Percentiles rank a stretch among this genome's conserved stretches.
Evolutionary conservation across 1,140 invertebrate genomes (phyloP).

Genomic region (Megalopta genalis): DNA sequence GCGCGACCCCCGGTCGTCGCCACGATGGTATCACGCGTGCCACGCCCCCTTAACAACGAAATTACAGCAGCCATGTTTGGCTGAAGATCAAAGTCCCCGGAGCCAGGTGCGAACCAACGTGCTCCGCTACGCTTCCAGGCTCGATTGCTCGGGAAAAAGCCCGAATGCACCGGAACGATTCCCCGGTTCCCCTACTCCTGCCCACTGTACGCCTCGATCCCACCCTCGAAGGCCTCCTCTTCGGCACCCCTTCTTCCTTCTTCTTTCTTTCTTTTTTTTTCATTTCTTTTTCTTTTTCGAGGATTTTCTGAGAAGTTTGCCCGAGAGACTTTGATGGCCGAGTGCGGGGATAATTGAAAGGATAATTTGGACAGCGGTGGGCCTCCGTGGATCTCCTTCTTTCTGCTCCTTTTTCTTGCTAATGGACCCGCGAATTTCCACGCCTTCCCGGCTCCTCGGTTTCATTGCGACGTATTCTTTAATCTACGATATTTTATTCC

Average conservation of each 20-base stretch:
- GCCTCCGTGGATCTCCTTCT: too few relatives aligned
- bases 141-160: slow-evolving; percentile 7
- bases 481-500: too few relatives aligned
- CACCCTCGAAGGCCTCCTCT: neutral
- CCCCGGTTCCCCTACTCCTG: neutral
- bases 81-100: slow-evolving; percentile 56
- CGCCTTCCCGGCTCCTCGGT: too few relatives aligned
- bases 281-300: neutral
- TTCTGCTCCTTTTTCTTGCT: too few relatives aligned
- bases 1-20: slow-evolving; percentile 52
- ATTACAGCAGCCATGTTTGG: slow-evolving; percentile 71
- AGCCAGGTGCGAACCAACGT: slow-evolving; percentile 64
- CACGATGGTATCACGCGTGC: slow-evolving; percentile 67
- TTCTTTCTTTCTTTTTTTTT: too few relatives aligned
- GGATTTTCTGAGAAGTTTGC: slow-evolving; percentile 1
- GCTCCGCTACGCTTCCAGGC: slow-evolving; percentile 1
- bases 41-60: slow-evolving; percentile 70
- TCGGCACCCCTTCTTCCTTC: neutral
- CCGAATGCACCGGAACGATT: slow-evolving; percentile 14
- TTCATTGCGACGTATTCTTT: too few relatives aligned
- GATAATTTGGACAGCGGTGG: neutral
- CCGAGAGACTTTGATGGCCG: neutral
- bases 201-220: too few relatives aligned
- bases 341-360: neutral
- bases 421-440: too few relatives aligned